phyloP scores from a whole-genome alignment of 2,797 vertebrate genomes.

The Sebastes kiyomatsui region DNA sequence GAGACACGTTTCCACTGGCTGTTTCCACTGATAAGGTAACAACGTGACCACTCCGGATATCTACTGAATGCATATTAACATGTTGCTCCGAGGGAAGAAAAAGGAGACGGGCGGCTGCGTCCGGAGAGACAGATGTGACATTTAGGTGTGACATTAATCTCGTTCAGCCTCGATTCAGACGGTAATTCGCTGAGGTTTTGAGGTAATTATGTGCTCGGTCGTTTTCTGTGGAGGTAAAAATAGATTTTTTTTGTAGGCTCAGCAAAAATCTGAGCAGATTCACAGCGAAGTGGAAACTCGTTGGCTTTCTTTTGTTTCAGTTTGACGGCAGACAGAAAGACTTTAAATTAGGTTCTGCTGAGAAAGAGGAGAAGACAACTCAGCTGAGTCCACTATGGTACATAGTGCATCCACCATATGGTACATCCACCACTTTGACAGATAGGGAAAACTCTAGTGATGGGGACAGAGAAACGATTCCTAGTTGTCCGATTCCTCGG shows the following conservation, averaged over 20 bases:
- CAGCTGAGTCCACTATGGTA: too few relatives aligned
- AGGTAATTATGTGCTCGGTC: neutral
- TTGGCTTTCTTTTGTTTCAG: neutral
- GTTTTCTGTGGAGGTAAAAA: neutral
- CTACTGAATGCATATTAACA: neutral
- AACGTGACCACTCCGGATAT: neutral
- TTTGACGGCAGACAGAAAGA: neutral
- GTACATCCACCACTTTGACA: too few relatives aligned
- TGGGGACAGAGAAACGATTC: too few relatives aligned
- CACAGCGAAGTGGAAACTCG: neutral
- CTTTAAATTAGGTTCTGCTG: neutral
- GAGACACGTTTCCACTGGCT: fast-evolving
- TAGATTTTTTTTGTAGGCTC: neutral
- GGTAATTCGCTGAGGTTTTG: neutral
- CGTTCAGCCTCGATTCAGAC: neutral
- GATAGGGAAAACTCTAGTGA: too few relatives aligned
- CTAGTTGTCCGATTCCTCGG: too few relatives aligned
- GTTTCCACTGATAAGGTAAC: neutral
- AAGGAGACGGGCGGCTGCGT: neutral
- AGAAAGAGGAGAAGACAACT: neutral
- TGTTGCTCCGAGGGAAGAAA: neutral
- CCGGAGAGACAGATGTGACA: neutral
- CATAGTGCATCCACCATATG: too few relatives aligned
- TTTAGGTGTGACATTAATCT: neutral
- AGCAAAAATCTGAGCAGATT: neutral